Evolutionary conservation across 2,797 vertebrate species (phyloP), one percentile per base, ranked within the genome.

Genomic region (Arctocebus calabarensis): DNA sequence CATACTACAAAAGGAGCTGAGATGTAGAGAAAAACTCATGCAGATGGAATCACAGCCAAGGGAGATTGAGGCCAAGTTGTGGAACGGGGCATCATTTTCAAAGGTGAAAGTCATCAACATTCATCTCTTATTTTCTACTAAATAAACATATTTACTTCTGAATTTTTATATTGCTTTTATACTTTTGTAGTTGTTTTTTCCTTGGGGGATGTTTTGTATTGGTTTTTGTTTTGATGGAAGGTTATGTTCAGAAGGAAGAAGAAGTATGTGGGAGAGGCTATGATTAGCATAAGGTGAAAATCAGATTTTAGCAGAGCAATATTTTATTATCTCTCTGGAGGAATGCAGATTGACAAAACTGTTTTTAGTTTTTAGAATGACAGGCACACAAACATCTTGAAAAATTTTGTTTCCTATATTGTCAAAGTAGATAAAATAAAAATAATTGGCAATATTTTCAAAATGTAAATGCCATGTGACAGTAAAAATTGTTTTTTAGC

Each of bases 231-330:
- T 88, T 93, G 45, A 70, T 73, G 32, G 12, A 78, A 23, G 14
- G 19, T 94, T 84, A 88, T 88, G 14, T 70, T 96, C 86, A 81
- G 52, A 87, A 96, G 1, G 48, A 64, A 96, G 79, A 7, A 89
- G 10, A 90, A 77, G 25, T 94, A 11, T 91, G 34, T 57, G 9
- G 32, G 94, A 88, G 52, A 84, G 14, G 12, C 11, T 74, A 64
- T 66, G 85, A 92, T 96, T 94, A 95, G 32, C 83, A 91, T 48
- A 95, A 85, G 78, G 92, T 91, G 29, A 84, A 96, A 96, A 90
- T 79, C 88, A 88, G 78, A 95, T 85, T 82, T 90, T 73, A 84
- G 52, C 7, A 96, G 62, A 95, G 55, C 66, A 77, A 52, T 88
- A 86, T 64, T 96, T 95, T 91, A 87, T 94, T 64, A 61, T 84